Conservation (phyloP, 2,113 vertebrate genomes). For the Xyrauchen texanus region DNA sequence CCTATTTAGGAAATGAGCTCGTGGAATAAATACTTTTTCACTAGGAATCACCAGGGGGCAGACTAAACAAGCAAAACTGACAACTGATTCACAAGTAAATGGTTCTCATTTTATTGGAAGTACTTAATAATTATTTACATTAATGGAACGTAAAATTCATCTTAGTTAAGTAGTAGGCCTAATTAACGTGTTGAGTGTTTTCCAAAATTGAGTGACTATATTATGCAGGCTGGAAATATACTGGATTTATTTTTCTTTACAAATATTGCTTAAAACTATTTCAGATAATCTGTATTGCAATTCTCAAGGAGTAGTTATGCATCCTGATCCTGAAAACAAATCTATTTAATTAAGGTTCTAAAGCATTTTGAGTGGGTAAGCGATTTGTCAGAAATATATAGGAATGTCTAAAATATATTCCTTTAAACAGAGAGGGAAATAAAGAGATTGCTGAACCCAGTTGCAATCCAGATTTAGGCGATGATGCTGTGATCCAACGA, state of each 20-base stretch:
- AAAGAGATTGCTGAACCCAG: slow-evolving; percentile 1
- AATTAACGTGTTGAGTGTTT: no score
- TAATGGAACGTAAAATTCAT: neutral
- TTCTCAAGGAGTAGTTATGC: no score
- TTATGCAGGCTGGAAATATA: neutral
- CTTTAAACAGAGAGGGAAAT: neutral
- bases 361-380: no score
- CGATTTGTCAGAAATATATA: no score
- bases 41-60: slow-evolving; percentile 42
- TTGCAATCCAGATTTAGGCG: neutral
- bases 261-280: no score
- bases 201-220: neutral
- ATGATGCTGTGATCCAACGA: neutral
- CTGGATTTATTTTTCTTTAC: neutral
- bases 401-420: no score
- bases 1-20: neutral
- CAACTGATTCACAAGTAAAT: neutral
- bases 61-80: slow-evolving; percentile 3
- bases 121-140: neutral
- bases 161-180: no score
- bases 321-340: no score
- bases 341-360: no score
- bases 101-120: neutral
- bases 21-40: neutral
- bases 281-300: no score